Conservation (phyloP, 2,113 vertebrate species). For the Pogonocichla stellata region DNA sequence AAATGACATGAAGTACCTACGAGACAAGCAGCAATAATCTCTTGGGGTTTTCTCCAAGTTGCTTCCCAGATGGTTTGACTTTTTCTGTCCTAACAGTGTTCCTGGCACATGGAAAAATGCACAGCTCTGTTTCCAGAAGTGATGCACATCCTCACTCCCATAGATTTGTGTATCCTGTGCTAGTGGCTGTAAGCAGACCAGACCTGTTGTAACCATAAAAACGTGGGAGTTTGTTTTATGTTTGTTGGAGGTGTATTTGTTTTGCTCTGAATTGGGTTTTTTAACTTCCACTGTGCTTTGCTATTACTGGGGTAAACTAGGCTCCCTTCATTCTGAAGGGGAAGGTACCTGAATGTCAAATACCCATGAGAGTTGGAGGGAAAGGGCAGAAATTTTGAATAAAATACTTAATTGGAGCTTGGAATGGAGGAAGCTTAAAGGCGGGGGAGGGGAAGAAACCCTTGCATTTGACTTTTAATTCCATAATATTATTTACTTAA, state of each 20-base stretch:
- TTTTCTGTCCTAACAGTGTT: neutral
- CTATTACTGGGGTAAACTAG: neutral
- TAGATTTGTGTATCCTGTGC: neutral
- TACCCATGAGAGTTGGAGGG: neutral
- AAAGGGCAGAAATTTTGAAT: neutral
- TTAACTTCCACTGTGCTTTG: neutral
- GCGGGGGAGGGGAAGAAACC: rapidly evolving
- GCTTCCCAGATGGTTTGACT: neutral
- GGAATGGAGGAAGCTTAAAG: neutral
- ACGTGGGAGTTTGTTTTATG: neutral
- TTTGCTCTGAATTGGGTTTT: neutral
- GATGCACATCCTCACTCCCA: neutral
- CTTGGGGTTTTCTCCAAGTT: neutral
- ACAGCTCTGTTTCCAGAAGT: neutral
- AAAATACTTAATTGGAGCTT: neutral
- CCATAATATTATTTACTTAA: neutral
- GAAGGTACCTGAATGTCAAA: neutral
- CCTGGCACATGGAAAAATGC: neutral
- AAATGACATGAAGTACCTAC: neutral
- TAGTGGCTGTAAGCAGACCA: neutral
- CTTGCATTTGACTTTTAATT: neutral
- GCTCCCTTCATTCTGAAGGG: neutral
- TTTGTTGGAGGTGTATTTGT: neutral
- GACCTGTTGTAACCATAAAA: neutral
- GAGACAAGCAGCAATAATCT: neutral